These are phyloP conservation scores for Drosophila cracens DNA, from an alignment of 2,888 invertebrate genomes.

Conservation along the genomic window DNA sequence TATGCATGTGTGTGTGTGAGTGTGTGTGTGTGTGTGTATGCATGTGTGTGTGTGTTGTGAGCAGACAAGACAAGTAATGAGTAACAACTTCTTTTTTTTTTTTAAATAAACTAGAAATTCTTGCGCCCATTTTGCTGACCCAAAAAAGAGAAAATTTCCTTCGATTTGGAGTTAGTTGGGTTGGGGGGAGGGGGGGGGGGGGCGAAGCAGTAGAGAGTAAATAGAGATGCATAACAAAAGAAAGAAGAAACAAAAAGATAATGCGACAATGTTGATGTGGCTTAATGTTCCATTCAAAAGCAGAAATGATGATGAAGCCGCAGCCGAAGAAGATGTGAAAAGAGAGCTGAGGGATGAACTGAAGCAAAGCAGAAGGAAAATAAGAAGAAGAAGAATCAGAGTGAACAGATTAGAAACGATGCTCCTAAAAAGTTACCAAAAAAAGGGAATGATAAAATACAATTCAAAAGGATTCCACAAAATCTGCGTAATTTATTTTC, in stretches of 20 bases:
- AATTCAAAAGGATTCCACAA: not conserved
- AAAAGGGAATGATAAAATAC: not conserved
- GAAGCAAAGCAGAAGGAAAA: not conserved
- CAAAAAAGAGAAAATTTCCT: conserved; percentile 54
- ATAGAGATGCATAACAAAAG: conserved; percentile 12
- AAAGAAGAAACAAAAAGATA: conserved; percentile 7
- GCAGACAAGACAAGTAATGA: conserved; percentile 59
- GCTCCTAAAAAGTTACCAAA: not conserved
- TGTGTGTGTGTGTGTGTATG: conserved; percentile 11
- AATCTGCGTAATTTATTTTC: not conserved
- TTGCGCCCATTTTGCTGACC: conserved; percentile 62
- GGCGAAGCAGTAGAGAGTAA: not conserved
- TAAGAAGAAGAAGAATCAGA: not conserved
- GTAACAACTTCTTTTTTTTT: conserved; percentile 45
- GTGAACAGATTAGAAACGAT: not conserved
- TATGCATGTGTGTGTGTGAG: conserved; percentile 11
- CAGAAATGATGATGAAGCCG: not conserved
- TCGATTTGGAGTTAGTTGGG: not conserved
- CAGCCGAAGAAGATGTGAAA: not conserved
- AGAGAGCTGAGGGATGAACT: not conserved
- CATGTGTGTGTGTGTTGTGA: conserved; percentile 33
- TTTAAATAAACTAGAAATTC: conserved; percentile 71
- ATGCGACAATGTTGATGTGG: conserved; percentile 21
- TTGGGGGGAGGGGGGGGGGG: no score
- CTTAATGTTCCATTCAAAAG: conserved; percentile 2